Evolutionary conservation across 2,888 invertebrate genomes (phyloP), one percentile per base, ranked within the genome.

Genomic region (Cataglyphis rosenhaueri): DNA sequence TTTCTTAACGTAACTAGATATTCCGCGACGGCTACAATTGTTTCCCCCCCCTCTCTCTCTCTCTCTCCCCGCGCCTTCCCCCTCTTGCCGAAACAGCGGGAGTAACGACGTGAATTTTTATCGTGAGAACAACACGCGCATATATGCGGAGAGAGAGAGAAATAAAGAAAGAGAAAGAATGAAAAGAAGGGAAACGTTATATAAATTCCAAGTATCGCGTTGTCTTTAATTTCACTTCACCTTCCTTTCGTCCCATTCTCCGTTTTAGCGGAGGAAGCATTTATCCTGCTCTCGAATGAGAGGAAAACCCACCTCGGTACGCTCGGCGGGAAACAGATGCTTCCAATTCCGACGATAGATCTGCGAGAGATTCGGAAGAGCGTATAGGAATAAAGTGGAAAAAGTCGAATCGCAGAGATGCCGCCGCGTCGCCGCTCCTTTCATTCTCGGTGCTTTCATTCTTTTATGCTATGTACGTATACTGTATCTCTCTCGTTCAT

Each of bases 301-400:
- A 79, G 35, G 78, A 57, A 29, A 57, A 78, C 0, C 35, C 41
- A 29, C 15, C 44, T 29, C 38, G 18, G 41, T 66, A 57, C 55
- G 35, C 32, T 8, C 25, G 76, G 12, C 57, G 35, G 68, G 25
- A 79, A 79, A 79, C 71, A 61, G 71, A 79, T 79, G 78, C 70
- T 70, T 70, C 78, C 78, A 79, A 79, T 79, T 79, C 59, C 59
- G 18, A 18, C 78, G 78, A 79, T 79, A 61, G 78, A 79, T 79
- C 59, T 25, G 71, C 59, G 44, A 35, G 70, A 48, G 71, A 61
- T 79, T 25, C 65, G 52, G 57, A 21, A 44, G 32, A 32, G 59
- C n/a, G n/a, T 18, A 25, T 12, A 25, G 70, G 70, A 78, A 70
- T 78, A 78, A 70, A 78, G 70, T 78, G 59, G 59, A 48, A 78